Base-by-base conservation (phyloP, 2,888 invertebrate species). In the Rhingia rostrata region DNA sequence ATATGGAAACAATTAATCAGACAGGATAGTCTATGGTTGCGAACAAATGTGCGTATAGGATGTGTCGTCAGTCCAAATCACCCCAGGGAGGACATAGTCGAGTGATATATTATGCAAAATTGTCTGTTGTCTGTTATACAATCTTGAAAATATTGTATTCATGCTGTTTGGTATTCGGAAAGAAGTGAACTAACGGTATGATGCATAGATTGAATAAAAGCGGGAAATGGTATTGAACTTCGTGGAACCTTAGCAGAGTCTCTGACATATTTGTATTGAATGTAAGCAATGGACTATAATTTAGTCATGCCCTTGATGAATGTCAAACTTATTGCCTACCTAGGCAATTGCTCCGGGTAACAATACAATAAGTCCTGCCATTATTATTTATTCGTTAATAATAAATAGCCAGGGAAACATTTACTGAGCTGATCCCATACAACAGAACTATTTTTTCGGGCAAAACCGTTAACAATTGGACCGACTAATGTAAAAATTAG, bases 1-100 rank as follows among this genome's bases (percentile, higher is more conserved):
- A 22, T 22, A 75, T 61, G 63, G 5, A 69, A 69, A 84, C 80
- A 80, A 84, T 84, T 66, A 66, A 84, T 84, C 74, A 80, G 63
- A 51, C 73, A 49, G 53, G 45, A 58, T 4, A 51, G 56, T 22
- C 47, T 14, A 22, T 22, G 35, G 49, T 43, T 58, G 7, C 22
- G 51, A 60, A 67, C 43, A 39, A 61, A 78, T 78, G 73, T 78
- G 78, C 83, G 74, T 64, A 79, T 9, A 58, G 41, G 14, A 60
- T 51, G 45, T 37, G 53, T 60, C 39, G 56, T 54, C 58, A 64
- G 51, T 41, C 49, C 69, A 14, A 70, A 60, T 22, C 22, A 37
- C 43, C 80, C 75, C 70, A 41, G 43, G 64, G 74, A 70, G 22
- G 80, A 63, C 43, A 58, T 56, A n/a, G 22, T 14, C 14, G 53